A percentile compares a stretch with the other conserved stretches of the same genome.
Conservation (phyloP, 2,113 vertebrate species). For the Thamnaconus septentrionalis region DNA sequence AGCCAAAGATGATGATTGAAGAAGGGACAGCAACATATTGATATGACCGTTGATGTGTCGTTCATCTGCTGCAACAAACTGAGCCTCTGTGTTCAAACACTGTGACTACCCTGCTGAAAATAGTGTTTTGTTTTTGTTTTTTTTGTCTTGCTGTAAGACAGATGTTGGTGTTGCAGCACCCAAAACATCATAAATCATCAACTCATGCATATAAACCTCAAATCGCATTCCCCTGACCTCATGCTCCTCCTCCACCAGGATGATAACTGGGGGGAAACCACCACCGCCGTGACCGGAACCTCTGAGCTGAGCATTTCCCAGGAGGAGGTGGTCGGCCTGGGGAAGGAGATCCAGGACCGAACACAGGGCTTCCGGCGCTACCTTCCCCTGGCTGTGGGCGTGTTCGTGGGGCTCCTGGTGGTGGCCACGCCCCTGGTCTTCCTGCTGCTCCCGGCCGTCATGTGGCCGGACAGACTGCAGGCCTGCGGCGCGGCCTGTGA, state of each 20-base stretch:
- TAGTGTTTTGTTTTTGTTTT: no score
- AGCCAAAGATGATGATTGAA: no score
- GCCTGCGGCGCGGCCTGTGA: slow-evolving; percentile 90
- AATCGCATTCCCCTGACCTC: not conserved
- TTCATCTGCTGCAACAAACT: no score
- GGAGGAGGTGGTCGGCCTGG: slow-evolving; percentile 87
- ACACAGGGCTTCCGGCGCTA: slow-evolving; percentile 83
- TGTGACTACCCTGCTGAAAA: no score
- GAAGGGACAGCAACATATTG: no score
- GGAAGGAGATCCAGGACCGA: slow-evolving; percentile 83
- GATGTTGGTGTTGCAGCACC: no score
- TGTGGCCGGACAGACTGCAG: slow-evolving; percentile 89
- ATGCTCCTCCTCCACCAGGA: slow-evolving; percentile 71
- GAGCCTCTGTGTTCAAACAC: no score
- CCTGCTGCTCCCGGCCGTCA: slow-evolving; percentile 85
- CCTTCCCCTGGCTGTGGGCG: slow-evolving; percentile 81
- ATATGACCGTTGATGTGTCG: no score
- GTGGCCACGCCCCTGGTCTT: slow-evolving; percentile 91
- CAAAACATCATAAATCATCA: no score
- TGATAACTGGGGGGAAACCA: slow-evolving; percentile 95
- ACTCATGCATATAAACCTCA: not conserved
- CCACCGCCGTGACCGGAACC: slow-evolving; percentile 90
- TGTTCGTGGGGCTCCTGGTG: slow-evolving; percentile 83
- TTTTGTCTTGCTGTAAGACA: no score
- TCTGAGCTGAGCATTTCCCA: slow-evolving; percentile 92